Conservation (phyloP, 1,140 invertebrate species). For the Chrysoperla carnea region DNA sequence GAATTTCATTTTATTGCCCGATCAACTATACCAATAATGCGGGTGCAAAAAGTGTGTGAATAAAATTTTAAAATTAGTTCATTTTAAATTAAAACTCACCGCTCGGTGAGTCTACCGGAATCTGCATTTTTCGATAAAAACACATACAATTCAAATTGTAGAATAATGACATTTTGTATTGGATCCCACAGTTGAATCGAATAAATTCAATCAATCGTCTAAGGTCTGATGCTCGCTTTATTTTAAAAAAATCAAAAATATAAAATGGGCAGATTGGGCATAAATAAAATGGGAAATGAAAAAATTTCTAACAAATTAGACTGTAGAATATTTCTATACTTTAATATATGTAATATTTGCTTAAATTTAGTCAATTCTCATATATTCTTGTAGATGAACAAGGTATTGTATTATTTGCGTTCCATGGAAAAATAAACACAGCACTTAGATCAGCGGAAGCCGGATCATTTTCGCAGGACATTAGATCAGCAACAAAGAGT, state of each 20-base stretch:
- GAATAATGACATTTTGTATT: too few relatives aligned
- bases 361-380: neutral
- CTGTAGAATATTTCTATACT: neutral
- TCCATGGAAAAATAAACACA: conserved; percentile 54
- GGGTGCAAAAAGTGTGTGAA: too few relatives aligned
- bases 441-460: conserved; percentile 51
- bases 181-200: too few relatives aligned
- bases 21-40: too few relatives aligned
- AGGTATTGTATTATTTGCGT: conserved; percentile 54
- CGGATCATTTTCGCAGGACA: conserved; percentile 47
- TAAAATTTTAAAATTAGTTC: neutral
- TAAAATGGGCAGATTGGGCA: neutral
- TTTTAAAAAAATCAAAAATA: conserved; percentile 2
- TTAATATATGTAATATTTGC: neutral
- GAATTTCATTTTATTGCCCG: too few relatives aligned
- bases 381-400: conserved; percentile 28
- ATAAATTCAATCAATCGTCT: too few relatives aligned
- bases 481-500: conserved; percentile 39
- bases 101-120: too few relatives aligned
- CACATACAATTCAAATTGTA: too few relatives aligned
- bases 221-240: too few relatives aligned
- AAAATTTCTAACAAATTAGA: neutral
- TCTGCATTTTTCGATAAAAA: too few relatives aligned
- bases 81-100: conserved; percentile 1
- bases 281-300: too few relatives aligned